phyloP scores from a whole-genome alignment of 2,797 vertebrate species.

The Siniperca scherzeri region DNA sequence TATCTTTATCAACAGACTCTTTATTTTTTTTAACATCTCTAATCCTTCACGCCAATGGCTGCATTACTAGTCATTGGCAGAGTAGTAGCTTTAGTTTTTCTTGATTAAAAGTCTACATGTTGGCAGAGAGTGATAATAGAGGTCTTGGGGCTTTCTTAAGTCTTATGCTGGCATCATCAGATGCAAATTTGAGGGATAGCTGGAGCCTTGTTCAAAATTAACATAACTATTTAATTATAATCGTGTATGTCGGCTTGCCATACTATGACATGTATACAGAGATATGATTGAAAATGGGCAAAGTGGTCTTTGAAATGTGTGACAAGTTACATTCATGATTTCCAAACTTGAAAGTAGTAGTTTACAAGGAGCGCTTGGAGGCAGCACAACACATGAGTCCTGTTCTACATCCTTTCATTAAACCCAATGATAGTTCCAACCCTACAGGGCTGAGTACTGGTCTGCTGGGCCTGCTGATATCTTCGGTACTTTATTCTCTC shows the following conservation, averaged over 20 bases:
- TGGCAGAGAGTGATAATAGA: background rate
- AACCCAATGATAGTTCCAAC: slow-evolving; percentile 29
- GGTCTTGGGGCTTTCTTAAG: background rate
- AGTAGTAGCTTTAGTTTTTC: background rate
- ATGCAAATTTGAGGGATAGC: background rate
- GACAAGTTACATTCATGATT: background rate
- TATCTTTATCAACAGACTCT: background rate
- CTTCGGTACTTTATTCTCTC: slow-evolving; percentile 9
- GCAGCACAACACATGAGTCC: slow-evolving; percentile 12
- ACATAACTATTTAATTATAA: background rate
- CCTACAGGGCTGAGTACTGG: slow-evolving; percentile 39
- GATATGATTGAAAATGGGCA: background rate
- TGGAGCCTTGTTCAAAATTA: background rate
- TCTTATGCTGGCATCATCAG: background rate
- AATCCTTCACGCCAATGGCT: background rate
- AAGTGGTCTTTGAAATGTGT: background rate
- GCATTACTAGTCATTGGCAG: background rate
- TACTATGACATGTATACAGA: background rate
- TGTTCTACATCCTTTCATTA: slow-evolving; percentile 29
- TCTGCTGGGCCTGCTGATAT: slow-evolving; percentile 41
- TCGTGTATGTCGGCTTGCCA: background rate
- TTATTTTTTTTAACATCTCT: background rate
- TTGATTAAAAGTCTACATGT: background rate
- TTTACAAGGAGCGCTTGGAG: slow-evolving; percentile 21
- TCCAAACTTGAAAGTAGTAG: slow-evolving; percentile 25